A percentile compares a stretch with the other conserved stretches of the same genome.
These are phyloP conservation scores for Chrysomela aeneicollis DNA, from an alignment of 2,888 invertebrate genomes.

Conservation along the genomic window DNA sequence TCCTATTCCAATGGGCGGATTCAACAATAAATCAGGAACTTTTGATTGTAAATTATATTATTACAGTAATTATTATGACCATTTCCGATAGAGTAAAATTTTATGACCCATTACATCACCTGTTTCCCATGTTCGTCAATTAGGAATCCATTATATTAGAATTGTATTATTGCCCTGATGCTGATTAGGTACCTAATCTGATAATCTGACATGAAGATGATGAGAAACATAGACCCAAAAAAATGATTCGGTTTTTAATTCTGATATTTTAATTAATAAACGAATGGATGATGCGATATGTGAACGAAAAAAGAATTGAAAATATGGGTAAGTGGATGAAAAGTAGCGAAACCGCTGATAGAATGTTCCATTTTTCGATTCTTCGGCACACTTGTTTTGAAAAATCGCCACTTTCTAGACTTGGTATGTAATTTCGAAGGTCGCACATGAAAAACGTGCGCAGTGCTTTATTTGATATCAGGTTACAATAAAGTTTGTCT, in stretches of 20 bases:
- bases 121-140: background rate
- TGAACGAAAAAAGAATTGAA: no score
- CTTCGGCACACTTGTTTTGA: background rate
- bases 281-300: no score
- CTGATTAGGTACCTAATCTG: background rate
- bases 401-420: constrained; percentile 13
- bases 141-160: background rate
- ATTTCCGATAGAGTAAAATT: background rate
- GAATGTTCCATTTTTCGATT: no score
- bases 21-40: constrained; percentile 16
- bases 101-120: background rate
- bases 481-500: constrained; percentile 22
- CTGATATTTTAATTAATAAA: no score
- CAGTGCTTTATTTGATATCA: constrained; percentile 22
- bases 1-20: constrained; percentile 14
- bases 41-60: constrained; percentile 10
- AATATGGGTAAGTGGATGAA: no score
- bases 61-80: constrained; percentile 17
- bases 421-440: constrained; percentile 16
- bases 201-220: background rate
- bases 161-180: background rate
- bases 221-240: background rate
- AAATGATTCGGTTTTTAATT: no score
- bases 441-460: constrained; percentile 19
- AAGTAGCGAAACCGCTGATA: no score